Conservation (phyloP, 2,797 vertebrate species). For the Gallinago nigripennis region DNA sequence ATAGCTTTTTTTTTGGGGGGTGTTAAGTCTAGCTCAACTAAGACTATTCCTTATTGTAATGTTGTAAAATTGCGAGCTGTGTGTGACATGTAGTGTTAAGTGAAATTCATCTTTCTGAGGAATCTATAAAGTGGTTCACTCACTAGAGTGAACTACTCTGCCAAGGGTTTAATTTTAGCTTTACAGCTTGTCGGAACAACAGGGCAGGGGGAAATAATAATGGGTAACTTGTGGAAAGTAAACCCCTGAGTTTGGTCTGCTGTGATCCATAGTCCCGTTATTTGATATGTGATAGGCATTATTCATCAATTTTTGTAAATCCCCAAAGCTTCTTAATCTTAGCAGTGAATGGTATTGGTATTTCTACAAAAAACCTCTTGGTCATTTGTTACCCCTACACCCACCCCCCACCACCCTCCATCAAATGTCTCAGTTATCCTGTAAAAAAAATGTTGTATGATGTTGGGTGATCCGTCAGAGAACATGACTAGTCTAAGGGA, state of each 20-base stretch:
- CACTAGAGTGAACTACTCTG: neutral
- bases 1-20: neutral
- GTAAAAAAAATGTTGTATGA: neutral
- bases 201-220: neutral
- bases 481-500: neutral
- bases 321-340: neutral
- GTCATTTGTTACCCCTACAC: neutral
- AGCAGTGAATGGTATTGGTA: neutral
- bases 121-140: neutral
- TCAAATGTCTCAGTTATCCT: neutral
- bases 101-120: neutral
- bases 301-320: neutral
- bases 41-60: neutral
- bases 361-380: neutral
- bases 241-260: neutral
- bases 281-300: neutral
- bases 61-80: neutral
- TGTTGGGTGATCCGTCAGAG: neutral
- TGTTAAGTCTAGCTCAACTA: neutral
- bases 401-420: neutral
- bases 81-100: neutral
- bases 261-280: neutral
- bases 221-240: neutral
- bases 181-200: neutral
- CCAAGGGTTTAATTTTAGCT: neutral